A percentile compares a stretch with the other conserved stretches of the same genome.
These are phyloP conservation scores for Cliona cf. orientalis DNA, from an alignment of 37 sponge, comb jelly and placozoan genomes.

Conservation along the genomic window DNA sequence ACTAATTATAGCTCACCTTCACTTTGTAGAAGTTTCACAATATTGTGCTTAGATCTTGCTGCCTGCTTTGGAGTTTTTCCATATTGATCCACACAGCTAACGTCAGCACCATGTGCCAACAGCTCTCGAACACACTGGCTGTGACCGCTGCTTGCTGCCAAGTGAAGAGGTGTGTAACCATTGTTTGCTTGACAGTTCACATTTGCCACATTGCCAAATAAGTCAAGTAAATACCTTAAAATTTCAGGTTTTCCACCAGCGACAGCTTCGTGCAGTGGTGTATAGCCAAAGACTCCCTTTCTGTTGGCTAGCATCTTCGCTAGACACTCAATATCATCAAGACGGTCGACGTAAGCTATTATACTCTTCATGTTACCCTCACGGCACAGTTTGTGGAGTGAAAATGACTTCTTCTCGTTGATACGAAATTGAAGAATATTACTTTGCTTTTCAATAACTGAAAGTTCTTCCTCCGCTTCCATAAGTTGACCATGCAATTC, in stretches of 20 bases:
- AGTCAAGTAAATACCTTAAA: constrained; percentile 49
- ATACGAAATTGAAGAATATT: too few species aligned
- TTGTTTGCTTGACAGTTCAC: constrained; percentile 80
- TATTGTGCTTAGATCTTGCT: constrained; percentile 62
- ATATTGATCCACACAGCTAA: constrained; percentile 67
- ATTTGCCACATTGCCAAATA: constrained; percentile 31
- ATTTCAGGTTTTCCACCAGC: constrained; percentile 61
- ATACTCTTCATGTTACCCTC: constrained; percentile 65
- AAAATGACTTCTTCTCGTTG: too few species aligned
- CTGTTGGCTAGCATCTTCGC: constrained; percentile 42
- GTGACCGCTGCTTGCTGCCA: constrained; percentile 79
- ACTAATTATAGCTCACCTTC: constrained; percentile 44
- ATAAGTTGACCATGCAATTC: too few species aligned
- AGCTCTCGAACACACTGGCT: constrained; percentile 65
- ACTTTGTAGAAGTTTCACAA: constrained; percentile 47
- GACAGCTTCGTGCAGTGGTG: constrained; percentile 85
- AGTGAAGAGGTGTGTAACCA: constrained; percentile 86
- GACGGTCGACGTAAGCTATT: constrained; percentile 30
- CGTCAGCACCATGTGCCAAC: constrained; percentile 65
- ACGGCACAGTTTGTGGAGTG: constrained; percentile 62
- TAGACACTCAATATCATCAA: constrained; percentile 16
- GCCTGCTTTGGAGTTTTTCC: constrained; percentile 84
- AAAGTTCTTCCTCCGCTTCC: too few species aligned
- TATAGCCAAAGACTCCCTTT: constrained; percentile 87
- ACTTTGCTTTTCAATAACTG: too few species aligned